A percentile compares a stretch with the other conserved stretches of the same genome.
These are phyloP conservation scores for Agelastica alni DNA, from an alignment of 2,888 invertebrate species.

Conservation along the genomic window DNA sequence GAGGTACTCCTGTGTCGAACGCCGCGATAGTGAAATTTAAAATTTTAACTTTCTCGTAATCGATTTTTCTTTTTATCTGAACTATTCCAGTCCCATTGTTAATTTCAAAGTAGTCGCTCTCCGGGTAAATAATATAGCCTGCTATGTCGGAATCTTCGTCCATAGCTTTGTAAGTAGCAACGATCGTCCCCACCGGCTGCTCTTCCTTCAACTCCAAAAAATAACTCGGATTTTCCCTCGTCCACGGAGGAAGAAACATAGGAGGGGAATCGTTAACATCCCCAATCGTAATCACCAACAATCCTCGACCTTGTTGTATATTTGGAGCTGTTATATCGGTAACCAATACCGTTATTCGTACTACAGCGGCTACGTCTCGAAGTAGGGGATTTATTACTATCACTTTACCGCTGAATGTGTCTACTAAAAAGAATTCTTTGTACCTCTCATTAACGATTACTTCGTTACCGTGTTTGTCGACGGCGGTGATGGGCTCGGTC, in stretches of 20 bases:
- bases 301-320: slow-evolving; percentile 77
- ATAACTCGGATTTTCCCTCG: slow-evolving; percentile 65
- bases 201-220: slow-evolving; percentile 77
- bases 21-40: slow-evolving; percentile 81
- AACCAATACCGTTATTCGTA: slow-evolving; percentile 78
- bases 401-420: slow-evolving; percentile 66
- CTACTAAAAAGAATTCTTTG: slow-evolving; percentile 69
- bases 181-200: slow-evolving; percentile 76
- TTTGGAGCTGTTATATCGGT: slow-evolving; percentile 80
- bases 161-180: slow-evolving; percentile 76
- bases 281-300: slow-evolving; percentile 69
- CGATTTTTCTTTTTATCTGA: slow-evolving; percentile 75
- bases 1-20: slow-evolving; percentile 86
- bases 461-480: slow-evolving; percentile 82
- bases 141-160: slow-evolving; percentile 85
- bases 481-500: slow-evolving; percentile 74
- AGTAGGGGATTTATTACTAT: slow-evolving; percentile 66
- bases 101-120: slow-evolving; percentile 77
- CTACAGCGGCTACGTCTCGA: slow-evolving; percentile 71
- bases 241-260: slow-evolving; percentile 75
- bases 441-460: slow-evolving; percentile 58
- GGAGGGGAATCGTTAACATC: slow-evolving; percentile 74
- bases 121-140: slow-evolving; percentile 71
- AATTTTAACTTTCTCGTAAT: slow-evolving; percentile 78
- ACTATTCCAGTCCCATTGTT: slow-evolving; percentile 82